phyloP scores from a whole-genome alignment of 2,797 vertebrate genomes.

The Dryobates pubescens region DNA sequence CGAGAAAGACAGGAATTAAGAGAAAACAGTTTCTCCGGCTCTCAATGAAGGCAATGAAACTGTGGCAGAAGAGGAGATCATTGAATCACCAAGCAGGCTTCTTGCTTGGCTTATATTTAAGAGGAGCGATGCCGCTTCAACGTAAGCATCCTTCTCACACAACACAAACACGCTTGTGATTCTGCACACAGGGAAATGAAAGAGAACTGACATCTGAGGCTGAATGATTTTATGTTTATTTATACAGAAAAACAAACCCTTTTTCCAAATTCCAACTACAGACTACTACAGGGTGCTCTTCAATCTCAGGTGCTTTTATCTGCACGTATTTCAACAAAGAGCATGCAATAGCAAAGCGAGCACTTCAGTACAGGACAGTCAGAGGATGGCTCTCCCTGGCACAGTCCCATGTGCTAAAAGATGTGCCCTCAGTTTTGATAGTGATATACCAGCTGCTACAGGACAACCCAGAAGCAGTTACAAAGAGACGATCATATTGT shows the following conservation, averaged over 20 bases:
- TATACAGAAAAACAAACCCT: background rate
- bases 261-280: background rate
- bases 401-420: background rate
- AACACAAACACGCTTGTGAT: background rate
- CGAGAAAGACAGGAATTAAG: background rate
- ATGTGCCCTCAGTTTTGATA: background rate
- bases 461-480: background rate
- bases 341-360: background rate
- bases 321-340: background rate
- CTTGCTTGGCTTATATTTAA: background rate
- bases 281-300: background rate
- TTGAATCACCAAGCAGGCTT: background rate
- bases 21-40: background rate
- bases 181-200: background rate
- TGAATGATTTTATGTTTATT: background rate
- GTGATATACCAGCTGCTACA: slow-evolving; percentile 7
- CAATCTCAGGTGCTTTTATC: background rate
- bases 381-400: background rate
- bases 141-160: background rate
- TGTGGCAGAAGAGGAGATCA: background rate
- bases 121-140: background rate
- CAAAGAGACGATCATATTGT: background rate
- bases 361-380: background rate
- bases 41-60: background rate
- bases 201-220: background rate